Evolutionary conservation across 2,797 vertebrate species (phyloP).

Genomic region (Glossophaga mutica): DNA sequence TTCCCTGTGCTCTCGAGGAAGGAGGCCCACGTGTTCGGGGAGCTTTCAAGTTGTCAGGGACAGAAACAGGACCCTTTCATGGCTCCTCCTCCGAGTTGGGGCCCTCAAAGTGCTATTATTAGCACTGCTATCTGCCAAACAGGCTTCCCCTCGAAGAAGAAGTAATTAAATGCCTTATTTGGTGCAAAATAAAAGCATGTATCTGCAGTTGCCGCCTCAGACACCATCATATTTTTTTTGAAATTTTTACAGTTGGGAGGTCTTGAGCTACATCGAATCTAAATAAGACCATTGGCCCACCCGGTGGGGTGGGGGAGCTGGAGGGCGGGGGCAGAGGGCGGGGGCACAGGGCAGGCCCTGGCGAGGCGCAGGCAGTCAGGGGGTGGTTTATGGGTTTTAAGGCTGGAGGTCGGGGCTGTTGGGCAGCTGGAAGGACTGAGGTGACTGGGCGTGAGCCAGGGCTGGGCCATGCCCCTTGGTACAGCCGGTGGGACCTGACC

Average conservation of each 20-base stretch:
- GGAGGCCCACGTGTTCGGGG: not conserved
- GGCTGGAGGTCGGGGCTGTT: not conserved
- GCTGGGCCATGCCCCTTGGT: not conserved
- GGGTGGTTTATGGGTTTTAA: not conserved
- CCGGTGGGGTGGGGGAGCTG: fast-evolving
- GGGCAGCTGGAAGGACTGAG: not conserved
- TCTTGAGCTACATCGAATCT: not conserved
- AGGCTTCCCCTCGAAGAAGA: constrained; percentile 41
- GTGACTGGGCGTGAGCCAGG: not conserved
- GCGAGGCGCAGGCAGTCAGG: not conserved
- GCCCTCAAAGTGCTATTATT: constrained; percentile 64
- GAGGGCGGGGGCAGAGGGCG: not conserved
- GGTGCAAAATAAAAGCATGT: constrained; percentile 43
- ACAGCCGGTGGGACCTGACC: not conserved
- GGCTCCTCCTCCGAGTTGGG: not conserved
- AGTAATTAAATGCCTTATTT: constrained; percentile 67
- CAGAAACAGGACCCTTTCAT: constrained; percentile 2
- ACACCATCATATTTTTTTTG: not conserved
- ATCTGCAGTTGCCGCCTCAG: not conserved
- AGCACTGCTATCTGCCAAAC: constrained; percentile 39
- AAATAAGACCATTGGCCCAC: not conserved
- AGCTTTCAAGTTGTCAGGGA: constrained; percentile 60
- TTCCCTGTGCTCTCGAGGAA: constrained; percentile 57
- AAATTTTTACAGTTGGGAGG: not conserved
- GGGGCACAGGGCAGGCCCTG: not conserved